Evolutionary conservation across 2,888 invertebrate genomes (phyloP), one percentile per base, ranked within the genome.

Genomic region (Eurytoma californica): DNA sequence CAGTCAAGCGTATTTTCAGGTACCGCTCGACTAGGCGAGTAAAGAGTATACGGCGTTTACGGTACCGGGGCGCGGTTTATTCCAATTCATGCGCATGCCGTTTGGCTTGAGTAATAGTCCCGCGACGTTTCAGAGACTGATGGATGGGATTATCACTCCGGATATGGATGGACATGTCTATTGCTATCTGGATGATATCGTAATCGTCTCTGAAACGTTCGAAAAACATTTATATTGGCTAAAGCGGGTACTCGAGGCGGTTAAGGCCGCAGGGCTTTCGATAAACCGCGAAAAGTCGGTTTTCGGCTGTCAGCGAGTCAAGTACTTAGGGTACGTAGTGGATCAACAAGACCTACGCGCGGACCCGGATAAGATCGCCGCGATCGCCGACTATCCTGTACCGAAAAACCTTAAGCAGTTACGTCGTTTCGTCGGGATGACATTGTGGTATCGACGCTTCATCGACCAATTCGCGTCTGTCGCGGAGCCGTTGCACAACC

Each of bases 1-100:
- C 16, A 85, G 83, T 53, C 82, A 82, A 5, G 82, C 81, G 0
- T 83, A 82, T 13, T 78, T 72, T 9, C 83, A 85, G 61, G 68
- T 83, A 0, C 74, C 72, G 0, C 30, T 83, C 3, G 69, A 75
- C 0, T 47, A 58, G 3, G 61, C 65, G 0, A 84, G 83, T 13
- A 53, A 79, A 7, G 83, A 83, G 13, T 80, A 82, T 16, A 82
- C 83, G 0, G 82, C 83, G 0, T 84, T 82, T 55, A 80, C 80
- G 1, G 82, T 82, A 0, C 82, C 79, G 0, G 77, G 77, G 5
- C 55, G 70, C 18, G 82, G 82, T 4, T 55, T 83, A 2, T 83
- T 81, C 18, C 81, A 84, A 3, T 83, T 84, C 18, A 77, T 49
- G 0, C 49, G 75, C 0, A 77, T 67, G 69, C 72, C 72, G 0